phyloP scores from a whole-genome alignment of 2,888 invertebrate genomes.

The Drosophila suboccidentalis region DNA sequence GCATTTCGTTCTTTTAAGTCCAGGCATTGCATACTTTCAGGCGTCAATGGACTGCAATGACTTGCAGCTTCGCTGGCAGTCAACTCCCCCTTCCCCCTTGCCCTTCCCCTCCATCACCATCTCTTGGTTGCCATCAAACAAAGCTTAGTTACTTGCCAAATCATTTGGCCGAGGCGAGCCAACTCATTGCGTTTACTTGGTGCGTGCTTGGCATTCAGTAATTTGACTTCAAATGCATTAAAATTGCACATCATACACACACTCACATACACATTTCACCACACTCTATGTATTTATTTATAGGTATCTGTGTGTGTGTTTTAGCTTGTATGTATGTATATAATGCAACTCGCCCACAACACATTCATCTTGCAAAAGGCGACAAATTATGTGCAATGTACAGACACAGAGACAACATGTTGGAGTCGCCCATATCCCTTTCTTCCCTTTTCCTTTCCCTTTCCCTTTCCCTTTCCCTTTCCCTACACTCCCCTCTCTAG shows the following conservation, averaged over 20 bases:
- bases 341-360: slow-evolving; percentile 62
- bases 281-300: slow-evolving; percentile 9
- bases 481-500: background rate
- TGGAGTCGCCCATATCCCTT: slow-evolving; percentile 33
- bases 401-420: slow-evolving; percentile 68
- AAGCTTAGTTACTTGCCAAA: slow-evolving; percentile 53
- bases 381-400: slow-evolving; percentile 79
- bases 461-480: background rate
- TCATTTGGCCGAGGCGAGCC: slow-evolving; percentile 55
- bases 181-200: slow-evolving; percentile 60
- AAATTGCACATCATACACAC: slow-evolving; percentile 60
- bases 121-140: slow-evolving; percentile 6
- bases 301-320: slow-evolving; percentile 25
- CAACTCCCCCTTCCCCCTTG: background rate
- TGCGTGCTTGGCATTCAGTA: slow-evolving; percentile 78
- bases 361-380: slow-evolving; percentile 80
- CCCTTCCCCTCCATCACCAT: no score
- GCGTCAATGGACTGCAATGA: slow-evolving; percentile 80
- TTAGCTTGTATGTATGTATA: slow-evolving; percentile 29
- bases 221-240: slow-evolving; percentile 81
- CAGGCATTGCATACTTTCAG: slow-evolving; percentile 73
- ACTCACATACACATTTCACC: slow-evolving; percentile 12
- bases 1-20: slow-evolving; percentile 60
- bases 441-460: background rate
- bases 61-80: slow-evolving; percentile 52